Evolutionary conservation across 92 coral and sea anemone species (phyloP), one percentile per base, ranked within the genome.

Genomic region (Heliopora coerulea): DNA sequence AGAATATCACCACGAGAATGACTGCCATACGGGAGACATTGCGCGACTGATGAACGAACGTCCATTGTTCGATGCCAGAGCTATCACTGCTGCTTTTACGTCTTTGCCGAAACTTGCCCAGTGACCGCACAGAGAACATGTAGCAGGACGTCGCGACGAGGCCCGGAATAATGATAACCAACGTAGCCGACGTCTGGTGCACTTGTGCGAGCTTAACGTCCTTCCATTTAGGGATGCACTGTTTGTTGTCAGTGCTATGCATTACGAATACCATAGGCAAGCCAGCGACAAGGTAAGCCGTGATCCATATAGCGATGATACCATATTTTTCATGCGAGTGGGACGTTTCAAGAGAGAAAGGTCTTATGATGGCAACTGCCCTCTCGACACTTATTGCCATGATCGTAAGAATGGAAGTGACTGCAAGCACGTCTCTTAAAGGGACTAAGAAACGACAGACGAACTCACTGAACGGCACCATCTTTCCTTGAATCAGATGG

Each of bases 321-420:
- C 62, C 56, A 23, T 54, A 52, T 35, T 34, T 70, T 10, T 49
- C 54, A 49, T 54, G 42, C n/a, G 8, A 42, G 20, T 54, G 77
- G 50, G 63, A n/a, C 29, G 49, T 48, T 32, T 32, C 63, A 1
- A 70, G 50, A 32, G 77, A 30, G 77, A 70, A 70, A 21, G 77
- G 77, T 49, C 54, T 32, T 17, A 70, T 32, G 44, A 70, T 37
- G 4, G 95, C 91, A 5, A 84, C 34, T 34, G 73, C 82, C 31
- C 95, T 78, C 40, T 91, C 95, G 60, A 87, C 79, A 73, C 97
- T 92, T 21, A 92, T 87, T 13, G 96, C 91, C 50, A 91, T 89
- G 19, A 91, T 73, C 28, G 87, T 91, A 68, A 88, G 78, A 28
- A 91, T 79, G 6, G 95, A 83, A 2, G 75, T 88, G 1, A 50